Base-by-base conservation (phyloP, 2,113 vertebrate genomes). In the Aix galericulata region DNA sequence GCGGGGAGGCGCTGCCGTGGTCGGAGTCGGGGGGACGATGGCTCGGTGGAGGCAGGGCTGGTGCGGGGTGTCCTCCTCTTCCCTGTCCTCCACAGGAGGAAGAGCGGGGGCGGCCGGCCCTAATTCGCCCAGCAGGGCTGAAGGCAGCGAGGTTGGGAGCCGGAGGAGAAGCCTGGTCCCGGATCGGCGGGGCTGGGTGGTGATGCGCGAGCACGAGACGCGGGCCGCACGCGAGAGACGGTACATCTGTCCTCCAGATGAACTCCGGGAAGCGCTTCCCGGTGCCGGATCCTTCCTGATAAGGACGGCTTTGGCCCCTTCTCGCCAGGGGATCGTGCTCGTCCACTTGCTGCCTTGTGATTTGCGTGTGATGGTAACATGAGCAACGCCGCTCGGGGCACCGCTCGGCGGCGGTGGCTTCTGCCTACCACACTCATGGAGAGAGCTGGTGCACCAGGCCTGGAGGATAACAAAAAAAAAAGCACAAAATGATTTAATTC, bases 231-330 rank as follows among this genome's bases (percentile, higher is more conserved):
- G 76, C 88, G 31, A 62, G 89, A 56, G 44, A 58, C 84, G 83
- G 76, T 86, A 90, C 88, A 90, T 84, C 23, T 95, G 92, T 88
- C 69, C 80, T 83, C 76, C 92, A 93, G 92, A 90, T 96, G 93
- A 90, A 93, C 80, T 93, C 3, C 0, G 20, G 23, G 71, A 84
- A 90, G 83, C 66, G 44, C 40, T 78, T 95, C 58, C 52, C 25
- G 14, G 29, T 60, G 56, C 73, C 0, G 0, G 34, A 82, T 87
- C 81, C 17, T 76, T 92, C 86, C 81, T 58, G 86, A 83, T 94
- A 92, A 87, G 69, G 66, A 72, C 26, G 56, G 58, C 48, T 92
- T 87, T 2, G 8, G 67, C 53, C 63, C 1, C 1, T 67, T 92
- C 31, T 72, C 2, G 1, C 34, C 71, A 72, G 46, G 26, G 53